Conservation (phyloP, 2,113 vertebrate species). For the Morone saxatilis region DNA sequence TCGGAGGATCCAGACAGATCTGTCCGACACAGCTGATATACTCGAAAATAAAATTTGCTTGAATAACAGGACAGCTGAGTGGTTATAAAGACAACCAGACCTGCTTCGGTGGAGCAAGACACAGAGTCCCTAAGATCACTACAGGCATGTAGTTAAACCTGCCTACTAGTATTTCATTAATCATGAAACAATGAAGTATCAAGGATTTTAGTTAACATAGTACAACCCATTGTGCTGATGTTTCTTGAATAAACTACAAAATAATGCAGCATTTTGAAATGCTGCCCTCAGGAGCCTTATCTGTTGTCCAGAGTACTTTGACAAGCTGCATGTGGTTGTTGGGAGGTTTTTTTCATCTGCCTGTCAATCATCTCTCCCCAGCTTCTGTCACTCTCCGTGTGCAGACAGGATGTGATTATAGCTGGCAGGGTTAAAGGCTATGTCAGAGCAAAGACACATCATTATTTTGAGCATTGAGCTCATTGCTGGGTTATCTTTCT, state of each 20-base stretch:
- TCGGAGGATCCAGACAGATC: background rate
- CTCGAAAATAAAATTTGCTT: background rate
- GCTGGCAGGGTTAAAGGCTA: background rate
- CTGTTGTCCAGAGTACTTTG: background rate
- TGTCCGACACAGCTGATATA: conserved; percentile 14
- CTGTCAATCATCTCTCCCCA: conserved; percentile 18
- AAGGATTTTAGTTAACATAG: background rate
- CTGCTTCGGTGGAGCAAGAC: conserved; percentile 1
- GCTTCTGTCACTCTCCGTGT: background rate
- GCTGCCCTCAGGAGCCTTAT: background rate
- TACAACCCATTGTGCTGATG: background rate
- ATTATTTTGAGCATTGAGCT: background rate
- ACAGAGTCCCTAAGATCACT: background rate
- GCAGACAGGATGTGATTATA: background rate
- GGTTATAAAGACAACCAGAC: background rate
- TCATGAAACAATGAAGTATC: background rate
- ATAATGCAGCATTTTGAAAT: background rate
- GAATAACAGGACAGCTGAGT: background rate
- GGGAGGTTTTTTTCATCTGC: background rate
- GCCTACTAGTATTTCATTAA: background rate
- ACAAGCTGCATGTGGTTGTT: conserved; percentile 18
- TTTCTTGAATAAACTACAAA: background rate
- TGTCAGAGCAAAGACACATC: background rate
- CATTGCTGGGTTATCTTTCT: background rate
- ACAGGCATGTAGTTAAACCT: background rate